These are phyloP conservation scores for Ovibos moschatus DNA, from an alignment of 2,113 vertebrate genomes.

Conservation along the genomic window DNA sequence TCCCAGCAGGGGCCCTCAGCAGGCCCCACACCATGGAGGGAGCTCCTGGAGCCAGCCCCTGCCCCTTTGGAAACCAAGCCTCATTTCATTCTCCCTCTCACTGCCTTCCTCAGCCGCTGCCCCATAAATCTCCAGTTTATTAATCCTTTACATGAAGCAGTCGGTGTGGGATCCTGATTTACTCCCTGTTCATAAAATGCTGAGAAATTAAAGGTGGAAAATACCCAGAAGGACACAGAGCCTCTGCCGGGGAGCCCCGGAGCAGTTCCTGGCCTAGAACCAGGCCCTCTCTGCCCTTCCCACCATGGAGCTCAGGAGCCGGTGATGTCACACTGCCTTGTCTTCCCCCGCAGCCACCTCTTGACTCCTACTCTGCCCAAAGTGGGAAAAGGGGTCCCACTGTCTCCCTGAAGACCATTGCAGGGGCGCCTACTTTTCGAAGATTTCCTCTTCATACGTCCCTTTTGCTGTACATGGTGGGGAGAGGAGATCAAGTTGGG, in stretches of 20 bases:
- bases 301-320: not conserved
- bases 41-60: not conserved
- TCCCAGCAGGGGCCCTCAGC: not conserved
- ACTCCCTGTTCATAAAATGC: slow-evolving; percentile 72
- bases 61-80: slow-evolving; percentile 15
- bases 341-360: not conserved
- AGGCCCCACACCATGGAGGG: fast-evolving
- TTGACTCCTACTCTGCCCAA: not conserved
- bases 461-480: not conserved
- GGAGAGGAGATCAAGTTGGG: not conserved
- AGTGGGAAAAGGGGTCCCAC: not conserved
- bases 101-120: slow-evolving; percentile 8
- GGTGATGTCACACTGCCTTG: not conserved
- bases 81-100: not conserved
- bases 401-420: not conserved
- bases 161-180: slow-evolving; percentile 61
- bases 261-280: not conserved
- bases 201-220: slow-evolving; percentile 71
- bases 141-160: slow-evolving; percentile 68
- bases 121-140: slow-evolving; percentile 73
- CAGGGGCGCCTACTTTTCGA: not conserved
- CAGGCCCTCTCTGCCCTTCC: slow-evolving; percentile 36
- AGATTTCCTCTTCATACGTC: not conserved
- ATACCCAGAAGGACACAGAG: slow-evolving; percentile 52
- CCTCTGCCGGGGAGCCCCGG: slow-evolving; percentile 7